A percentile compares a stretch with the other conserved stretches of the same genome.
These are phyloP conservation scores for Archips crataeganus DNA, from an alignment of 2,888 invertebrate genomes.

Conservation along the genomic window DNA sequence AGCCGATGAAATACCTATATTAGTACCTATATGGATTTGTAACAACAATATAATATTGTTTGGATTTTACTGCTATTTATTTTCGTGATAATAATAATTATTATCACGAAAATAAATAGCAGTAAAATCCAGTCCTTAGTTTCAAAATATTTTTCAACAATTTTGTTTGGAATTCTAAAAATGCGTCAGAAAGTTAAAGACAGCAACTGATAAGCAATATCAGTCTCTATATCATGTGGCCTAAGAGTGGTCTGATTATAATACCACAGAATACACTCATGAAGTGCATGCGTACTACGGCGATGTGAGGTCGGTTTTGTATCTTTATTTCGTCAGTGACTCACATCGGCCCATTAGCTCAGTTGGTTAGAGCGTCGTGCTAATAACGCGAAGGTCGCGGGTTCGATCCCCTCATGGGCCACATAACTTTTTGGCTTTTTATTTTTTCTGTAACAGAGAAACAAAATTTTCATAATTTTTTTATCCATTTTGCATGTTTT, in stretches of 20 bases:
- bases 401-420: slow-evolving; percentile 43
- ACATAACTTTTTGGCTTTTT: slow-evolving; percentile 13
- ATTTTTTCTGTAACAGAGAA: background rate
- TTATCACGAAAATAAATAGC: background rate
- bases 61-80: too few relatives aligned
- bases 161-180: background rate
- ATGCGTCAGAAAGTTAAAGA: background rate
- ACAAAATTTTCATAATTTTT: too few relatives aligned
- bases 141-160: slow-evolving; percentile 1
- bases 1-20: too few relatives aligned
- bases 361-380: slow-evolving; percentile 43
- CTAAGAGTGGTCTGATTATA: background rate
- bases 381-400: slow-evolving; percentile 43
- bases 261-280: background rate
- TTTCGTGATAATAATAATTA: too few relatives aligned
- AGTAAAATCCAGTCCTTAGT: background rate
- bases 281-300: background rate
- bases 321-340: background rate
- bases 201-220: background rate
- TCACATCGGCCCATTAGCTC: slow-evolving; percentile 40
- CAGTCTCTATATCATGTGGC: background rate
- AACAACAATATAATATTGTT: too few relatives aligned
- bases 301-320: background rate
- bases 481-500: too few relatives aligned
- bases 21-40: too few relatives aligned